Conservation (phyloP, 2,113 vertebrate species). For the Propithecus coquereli region DNA sequence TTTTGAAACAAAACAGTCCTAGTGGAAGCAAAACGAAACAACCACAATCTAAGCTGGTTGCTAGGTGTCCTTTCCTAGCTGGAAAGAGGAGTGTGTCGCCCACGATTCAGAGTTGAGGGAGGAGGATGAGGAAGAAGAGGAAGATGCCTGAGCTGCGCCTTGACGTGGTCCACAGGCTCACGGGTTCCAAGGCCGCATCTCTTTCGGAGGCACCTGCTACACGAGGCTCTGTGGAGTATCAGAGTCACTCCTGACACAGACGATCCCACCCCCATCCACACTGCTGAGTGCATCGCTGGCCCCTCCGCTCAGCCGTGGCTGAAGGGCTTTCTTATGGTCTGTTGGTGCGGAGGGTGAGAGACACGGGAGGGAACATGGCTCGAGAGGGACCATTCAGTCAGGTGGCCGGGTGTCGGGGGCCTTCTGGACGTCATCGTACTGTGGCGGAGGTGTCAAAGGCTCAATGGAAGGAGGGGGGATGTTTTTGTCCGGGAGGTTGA, state of each 20-base stretch:
- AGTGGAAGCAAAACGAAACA: neutral
- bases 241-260: neutral
- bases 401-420: conserved; percentile 54
- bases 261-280: neutral
- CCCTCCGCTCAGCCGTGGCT: fast-evolving
- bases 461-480: conserved; percentile 86
- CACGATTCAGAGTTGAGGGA: neutral
- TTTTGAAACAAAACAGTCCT: neutral
- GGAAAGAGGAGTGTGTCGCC: neutral
- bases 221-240: fast-evolving
- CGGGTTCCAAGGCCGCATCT: neutral
- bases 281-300: fast-evolving
- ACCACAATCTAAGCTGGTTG: fast-evolving
- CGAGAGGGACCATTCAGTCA: conserved; percentile 37
- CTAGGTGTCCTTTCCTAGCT: neutral
- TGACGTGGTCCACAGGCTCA: neutral
- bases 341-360: neutral
- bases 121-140: neutral
- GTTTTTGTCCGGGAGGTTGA: conserved; percentile 80
- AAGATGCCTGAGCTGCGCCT: fast-evolving
- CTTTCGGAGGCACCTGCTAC: fast-evolving
- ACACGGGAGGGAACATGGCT: neutral
- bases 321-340: neutral
- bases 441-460: conserved; percentile 93
- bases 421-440: conserved; percentile 89